Percentiles rank a stretch among this genome's conserved stretches.
phyloP scores from a whole-genome alignment of 2,113 vertebrate genomes.

The Peucedramus taeniatus region DNA sequence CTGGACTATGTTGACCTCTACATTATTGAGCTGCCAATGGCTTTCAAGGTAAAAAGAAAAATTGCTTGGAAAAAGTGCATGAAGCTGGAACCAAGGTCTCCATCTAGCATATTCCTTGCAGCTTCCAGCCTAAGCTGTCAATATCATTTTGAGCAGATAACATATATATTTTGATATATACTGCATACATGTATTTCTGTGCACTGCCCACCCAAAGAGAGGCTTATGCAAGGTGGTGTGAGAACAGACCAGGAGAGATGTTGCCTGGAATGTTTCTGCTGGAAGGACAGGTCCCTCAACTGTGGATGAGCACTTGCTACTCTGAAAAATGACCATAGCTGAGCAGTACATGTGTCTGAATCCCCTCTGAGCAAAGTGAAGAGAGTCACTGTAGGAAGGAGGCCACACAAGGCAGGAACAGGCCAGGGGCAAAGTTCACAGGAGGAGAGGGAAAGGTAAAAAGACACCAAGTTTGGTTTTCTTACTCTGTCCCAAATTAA shows the following conservation, averaged over 20 bases:
- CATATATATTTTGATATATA: not conserved
- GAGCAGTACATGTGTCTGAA: not conserved
- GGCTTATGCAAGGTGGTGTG: not conserved
- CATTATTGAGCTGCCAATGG: conserved; percentile 91
- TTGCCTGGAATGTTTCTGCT: not conserved
- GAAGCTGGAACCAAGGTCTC: not conserved
- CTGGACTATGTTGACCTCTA: conserved; percentile 94
- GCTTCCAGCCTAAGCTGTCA: not conserved
- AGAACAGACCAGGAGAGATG: not conserved
- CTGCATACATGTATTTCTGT: not conserved
- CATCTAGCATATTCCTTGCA: not conserved
- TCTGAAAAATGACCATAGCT: not conserved
- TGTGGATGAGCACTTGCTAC: not conserved
- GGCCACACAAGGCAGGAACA: not conserved
- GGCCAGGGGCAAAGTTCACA: not conserved
- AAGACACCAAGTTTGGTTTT: not conserved
- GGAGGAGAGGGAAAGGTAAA: not conserved
- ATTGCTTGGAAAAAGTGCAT: not conserved
- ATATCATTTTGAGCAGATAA: not conserved
- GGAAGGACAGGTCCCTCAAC: not conserved
- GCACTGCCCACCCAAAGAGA: not conserved
- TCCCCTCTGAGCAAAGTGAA: not conserved
- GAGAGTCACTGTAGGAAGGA: not conserved
- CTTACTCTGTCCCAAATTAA: not conserved
- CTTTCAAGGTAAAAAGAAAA: conserved; percentile 82